phyloP scores from a whole-genome alignment of 2,113 vertebrate species.

The Grammomys dolichurus region DNA sequence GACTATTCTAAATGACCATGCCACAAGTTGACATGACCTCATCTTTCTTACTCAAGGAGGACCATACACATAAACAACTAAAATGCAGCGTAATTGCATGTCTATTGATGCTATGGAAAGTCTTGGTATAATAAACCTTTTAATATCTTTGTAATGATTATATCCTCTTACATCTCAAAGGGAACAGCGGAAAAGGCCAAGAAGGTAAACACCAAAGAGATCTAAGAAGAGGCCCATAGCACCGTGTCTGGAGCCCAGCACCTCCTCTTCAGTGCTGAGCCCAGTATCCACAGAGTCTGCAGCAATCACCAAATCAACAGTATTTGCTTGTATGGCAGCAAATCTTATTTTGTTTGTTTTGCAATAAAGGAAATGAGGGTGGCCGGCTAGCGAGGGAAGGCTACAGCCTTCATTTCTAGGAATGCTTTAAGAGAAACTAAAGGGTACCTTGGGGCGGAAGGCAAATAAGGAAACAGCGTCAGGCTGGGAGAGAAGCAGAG shows the following conservation, averaged over 20 bases:
- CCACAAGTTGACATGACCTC: background rate
- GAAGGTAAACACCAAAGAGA: slow-evolving; percentile 94
- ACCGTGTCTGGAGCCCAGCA: slow-evolving; percentile 69
- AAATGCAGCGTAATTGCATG: background rate
- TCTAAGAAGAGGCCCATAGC: slow-evolving; percentile 85
- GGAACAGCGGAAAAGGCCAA: slow-evolving; percentile 96
- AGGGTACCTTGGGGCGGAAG: slow-evolving; percentile 23
- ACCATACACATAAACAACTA: background rate
- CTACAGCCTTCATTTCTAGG: slow-evolving; percentile 80
- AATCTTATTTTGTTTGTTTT: slow-evolving; percentile 78
- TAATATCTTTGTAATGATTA: background rate
- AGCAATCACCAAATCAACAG: slow-evolving; percentile 86
- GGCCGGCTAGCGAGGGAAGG: slow-evolving; percentile 79
- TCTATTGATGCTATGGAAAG: background rate
- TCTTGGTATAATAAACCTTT: background rate
- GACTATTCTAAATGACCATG: background rate
- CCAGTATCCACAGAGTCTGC: slow-evolving; percentile 85
- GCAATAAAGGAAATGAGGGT: slow-evolving; percentile 85
- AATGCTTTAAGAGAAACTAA: slow-evolving; percentile 75
- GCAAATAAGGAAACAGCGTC: slow-evolving; percentile 43
- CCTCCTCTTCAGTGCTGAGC: slow-evolving; percentile 81
- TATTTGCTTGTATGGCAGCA: slow-evolving; percentile 88
- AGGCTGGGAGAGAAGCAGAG: background rate
- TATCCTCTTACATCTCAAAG: slow-evolving; percentile 84
- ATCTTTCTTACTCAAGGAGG: background rate